A percentile compares a stretch with the other conserved stretches of the same genome.
phyloP scores from a whole-genome alignment of 2,888 invertebrate species.

The Trichacis sp. region DNA sequence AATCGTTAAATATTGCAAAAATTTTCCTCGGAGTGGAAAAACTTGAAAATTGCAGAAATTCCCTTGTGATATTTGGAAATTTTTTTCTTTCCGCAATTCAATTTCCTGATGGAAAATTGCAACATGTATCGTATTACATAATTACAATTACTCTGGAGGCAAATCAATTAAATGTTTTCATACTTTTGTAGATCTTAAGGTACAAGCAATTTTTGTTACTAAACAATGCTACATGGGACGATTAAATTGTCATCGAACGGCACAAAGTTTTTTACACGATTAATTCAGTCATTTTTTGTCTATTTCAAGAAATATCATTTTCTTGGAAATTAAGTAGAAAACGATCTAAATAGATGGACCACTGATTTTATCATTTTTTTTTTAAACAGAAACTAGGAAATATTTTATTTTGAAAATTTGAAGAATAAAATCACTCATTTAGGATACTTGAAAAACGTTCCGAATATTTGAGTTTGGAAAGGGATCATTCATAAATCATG shows the following conservation, averaged over 20 bases:
- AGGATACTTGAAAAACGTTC: too few relatives aligned
- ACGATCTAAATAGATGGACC: too few relatives aligned
- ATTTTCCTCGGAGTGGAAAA: slow-evolving; percentile 6
- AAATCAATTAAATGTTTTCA: not conserved
- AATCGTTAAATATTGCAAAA: not conserved
- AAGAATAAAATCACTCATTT: too few relatives aligned
- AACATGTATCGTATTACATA: not conserved
- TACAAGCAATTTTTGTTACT: slow-evolving; percentile 16
- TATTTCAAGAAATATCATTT: not conserved
- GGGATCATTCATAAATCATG: too few relatives aligned
- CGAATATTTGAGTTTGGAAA: too few relatives aligned
- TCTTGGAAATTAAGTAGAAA: too few relatives aligned
- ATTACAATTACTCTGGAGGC: not conserved
- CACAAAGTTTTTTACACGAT: slow-evolving; percentile 47
- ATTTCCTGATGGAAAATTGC: not conserved
- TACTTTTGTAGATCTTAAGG: slow-evolving; percentile 35
- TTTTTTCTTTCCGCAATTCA: slow-evolving; percentile 3
- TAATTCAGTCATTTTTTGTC: slow-evolving; percentile 59
- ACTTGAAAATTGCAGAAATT: too few relatives aligned
- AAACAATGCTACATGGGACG: slow-evolving; percentile 41
- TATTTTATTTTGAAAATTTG: too few relatives aligned
- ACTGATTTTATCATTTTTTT: too few relatives aligned
- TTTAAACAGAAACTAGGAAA: too few relatives aligned
- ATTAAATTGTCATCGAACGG: slow-evolving; percentile 3
- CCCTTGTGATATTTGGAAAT: too few relatives aligned